A percentile compares a stretch with the other conserved stretches of the same genome.
Evolutionary conservation across 2,888 invertebrate genomes (phyloP).

Genomic region (Gastrophysa polygoni): DNA sequence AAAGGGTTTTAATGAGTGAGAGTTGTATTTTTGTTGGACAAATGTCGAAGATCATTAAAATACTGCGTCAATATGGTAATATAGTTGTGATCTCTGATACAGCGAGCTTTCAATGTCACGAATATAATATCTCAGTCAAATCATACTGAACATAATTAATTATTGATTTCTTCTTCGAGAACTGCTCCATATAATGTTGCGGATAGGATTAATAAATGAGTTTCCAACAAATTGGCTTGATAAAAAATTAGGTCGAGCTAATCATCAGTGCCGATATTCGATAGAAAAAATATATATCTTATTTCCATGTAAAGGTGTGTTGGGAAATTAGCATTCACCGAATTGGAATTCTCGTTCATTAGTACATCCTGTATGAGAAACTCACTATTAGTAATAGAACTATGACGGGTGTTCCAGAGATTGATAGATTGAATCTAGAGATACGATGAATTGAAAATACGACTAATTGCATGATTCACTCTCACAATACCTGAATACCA

Average conservation of each 20-base stretch:
- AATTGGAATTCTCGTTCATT: neutral
- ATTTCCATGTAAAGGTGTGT: neutral
- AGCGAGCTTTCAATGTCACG: slow-evolving; percentile 12
- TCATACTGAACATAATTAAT: neutral
- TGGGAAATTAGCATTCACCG: neutral
- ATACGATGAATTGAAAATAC: neutral
- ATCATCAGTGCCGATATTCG: neutral
- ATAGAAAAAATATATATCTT: neutral
- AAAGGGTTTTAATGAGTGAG: neutral
- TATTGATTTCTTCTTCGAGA: neutral
- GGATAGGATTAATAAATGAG: neutral
- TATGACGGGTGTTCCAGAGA: neutral
- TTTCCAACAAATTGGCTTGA: neutral
- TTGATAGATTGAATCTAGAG: neutral
- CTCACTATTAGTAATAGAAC: neutral
- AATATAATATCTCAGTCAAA: slow-evolving; percentile 15
- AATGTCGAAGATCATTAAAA: neutral
- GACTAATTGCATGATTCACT: neutral
- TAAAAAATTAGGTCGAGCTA: neutral
- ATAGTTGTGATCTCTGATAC: slow-evolving; percentile 10
- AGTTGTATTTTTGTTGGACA: neutral
- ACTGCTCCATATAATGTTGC: neutral
- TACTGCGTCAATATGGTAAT: slow-evolving; percentile 7
- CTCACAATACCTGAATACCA: no score
- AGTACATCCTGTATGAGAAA: neutral